phyloP scores from a whole-genome alignment of 2,888 invertebrate species.

The Leptopilina myrica region DNA sequence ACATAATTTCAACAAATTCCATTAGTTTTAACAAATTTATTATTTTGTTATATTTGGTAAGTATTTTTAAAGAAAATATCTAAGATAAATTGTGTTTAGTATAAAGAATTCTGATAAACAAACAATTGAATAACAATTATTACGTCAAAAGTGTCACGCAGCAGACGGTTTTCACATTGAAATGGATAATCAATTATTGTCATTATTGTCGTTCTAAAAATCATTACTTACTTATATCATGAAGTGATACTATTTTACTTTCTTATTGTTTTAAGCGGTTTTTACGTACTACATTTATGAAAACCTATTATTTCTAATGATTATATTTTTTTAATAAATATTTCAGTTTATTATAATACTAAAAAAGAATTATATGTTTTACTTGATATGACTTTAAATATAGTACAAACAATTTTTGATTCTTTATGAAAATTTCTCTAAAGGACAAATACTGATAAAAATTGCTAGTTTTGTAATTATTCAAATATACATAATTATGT shows the following conservation, averaged over 20 bases:
- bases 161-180: constrained; percentile 66
- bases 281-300: no score
- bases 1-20: constrained; percentile 61
- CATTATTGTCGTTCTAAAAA: constrained; percentile 34
- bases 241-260: neutral
- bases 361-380: no score
- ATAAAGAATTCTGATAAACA: neutral
- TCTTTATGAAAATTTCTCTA: no score
- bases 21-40: constrained; percentile 58
- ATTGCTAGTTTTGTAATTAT: no score
- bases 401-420: no score
- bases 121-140: constrained; percentile 43
- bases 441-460: no score
- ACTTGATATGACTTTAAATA: no score
- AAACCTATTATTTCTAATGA: neutral
- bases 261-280: no score
- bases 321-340: neutral
- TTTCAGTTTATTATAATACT: no score
- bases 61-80: constrained; percentile 35
- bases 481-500: no score
- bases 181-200: constrained; percentile 59
- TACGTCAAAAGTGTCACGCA: constrained; percentile 66
- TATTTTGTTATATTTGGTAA: constrained; percentile 61
- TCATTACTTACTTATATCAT: neutral
- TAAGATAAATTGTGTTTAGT: neutral